Conservation (phyloP, 2,113 vertebrate genomes). For the Motacilla alba region DNA sequence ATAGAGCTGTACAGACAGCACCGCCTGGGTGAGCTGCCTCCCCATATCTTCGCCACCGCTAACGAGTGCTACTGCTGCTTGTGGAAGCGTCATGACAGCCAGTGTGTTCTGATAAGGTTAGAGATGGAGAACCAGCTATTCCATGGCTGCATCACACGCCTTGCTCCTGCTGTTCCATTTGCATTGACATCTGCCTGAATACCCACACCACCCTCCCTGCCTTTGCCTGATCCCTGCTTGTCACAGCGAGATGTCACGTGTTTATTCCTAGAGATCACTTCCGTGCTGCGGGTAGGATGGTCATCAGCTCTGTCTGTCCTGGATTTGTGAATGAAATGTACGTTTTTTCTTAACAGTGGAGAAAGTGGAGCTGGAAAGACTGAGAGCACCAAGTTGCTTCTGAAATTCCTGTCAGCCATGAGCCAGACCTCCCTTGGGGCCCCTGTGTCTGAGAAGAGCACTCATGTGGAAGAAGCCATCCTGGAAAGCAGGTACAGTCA, state of each 20-base stretch:
- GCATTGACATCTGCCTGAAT: not conserved
- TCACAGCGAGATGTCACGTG: accelerated
- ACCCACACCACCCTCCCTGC: not conserved
- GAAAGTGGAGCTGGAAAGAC: slow-evolving; percentile 94
- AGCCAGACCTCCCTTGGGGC: slow-evolving; percentile 81
- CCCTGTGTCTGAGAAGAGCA: slow-evolving; percentile 77
- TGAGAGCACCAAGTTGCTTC: slow-evolving; percentile 88
- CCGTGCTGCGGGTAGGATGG: accelerated
- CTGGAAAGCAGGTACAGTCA: slow-evolving; percentile 86
- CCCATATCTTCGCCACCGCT: slow-evolving; percentile 91
- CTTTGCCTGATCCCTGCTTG: not conserved
- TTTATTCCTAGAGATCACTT: not conserved
- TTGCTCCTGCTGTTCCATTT: not conserved
- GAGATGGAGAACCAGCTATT: not conserved
- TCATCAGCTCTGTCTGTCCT: not conserved
- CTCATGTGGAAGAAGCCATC: slow-evolving; percentile 85
- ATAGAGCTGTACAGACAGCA: slow-evolving; percentile 85
- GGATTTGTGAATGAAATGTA: not conserved
- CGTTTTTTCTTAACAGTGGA: slow-evolving; percentile 69
- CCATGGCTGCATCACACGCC: not conserved
- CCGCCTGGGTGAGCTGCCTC: slow-evolving; percentile 89
- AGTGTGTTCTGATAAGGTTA: slow-evolving; percentile 94
- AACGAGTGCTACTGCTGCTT: slow-evolving; percentile 93
- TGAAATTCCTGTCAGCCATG: slow-evolving; percentile 90
- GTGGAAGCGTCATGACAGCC: slow-evolving; percentile 92